These are phyloP conservation scores for Ictalurus furcatus DNA, from an alignment of 2,113 vertebrate species.

Conservation along the genomic window DNA sequence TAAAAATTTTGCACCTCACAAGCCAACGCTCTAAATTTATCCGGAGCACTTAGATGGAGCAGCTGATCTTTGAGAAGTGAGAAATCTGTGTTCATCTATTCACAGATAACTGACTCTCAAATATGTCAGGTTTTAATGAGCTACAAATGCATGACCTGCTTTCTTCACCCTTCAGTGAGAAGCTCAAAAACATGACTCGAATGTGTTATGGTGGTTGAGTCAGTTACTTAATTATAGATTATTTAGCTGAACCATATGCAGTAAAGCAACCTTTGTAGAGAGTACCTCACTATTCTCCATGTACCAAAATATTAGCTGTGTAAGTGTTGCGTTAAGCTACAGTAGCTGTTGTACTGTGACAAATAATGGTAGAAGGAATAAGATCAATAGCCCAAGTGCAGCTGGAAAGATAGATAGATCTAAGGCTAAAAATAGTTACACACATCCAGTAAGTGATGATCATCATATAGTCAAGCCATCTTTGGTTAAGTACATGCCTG, in stretches of 20 bases:
- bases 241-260: neutral
- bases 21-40: constrained; percentile 12
- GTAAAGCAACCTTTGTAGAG: neutral
- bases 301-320: neutral
- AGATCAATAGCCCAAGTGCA: neutral
- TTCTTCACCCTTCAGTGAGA: constrained; percentile 29
- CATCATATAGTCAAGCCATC: neutral
- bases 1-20: neutral
- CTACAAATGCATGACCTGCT: constrained; percentile 20
- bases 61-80: constrained; percentile 12
- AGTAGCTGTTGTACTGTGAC: neutral
- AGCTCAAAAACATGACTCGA: neutral
- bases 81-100: constrained; percentile 10
- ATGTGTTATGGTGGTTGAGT: neutral
- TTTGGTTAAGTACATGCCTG: neutral
- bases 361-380: neutral
- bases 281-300: neutral
- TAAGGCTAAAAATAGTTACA: constrained; percentile 11
- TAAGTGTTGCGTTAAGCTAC: neutral
- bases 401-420: neutral
- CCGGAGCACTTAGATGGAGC: constrained; percentile 1
- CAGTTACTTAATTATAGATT: neutral
- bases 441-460: constrained; percentile 5
- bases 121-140: constrained; percentile 26
- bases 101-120: constrained; percentile 16